These are phyloP conservation scores for Hiodon alosoides DNA, from an alignment of 2,113 vertebrate species.

Conservation along the genomic window DNA sequence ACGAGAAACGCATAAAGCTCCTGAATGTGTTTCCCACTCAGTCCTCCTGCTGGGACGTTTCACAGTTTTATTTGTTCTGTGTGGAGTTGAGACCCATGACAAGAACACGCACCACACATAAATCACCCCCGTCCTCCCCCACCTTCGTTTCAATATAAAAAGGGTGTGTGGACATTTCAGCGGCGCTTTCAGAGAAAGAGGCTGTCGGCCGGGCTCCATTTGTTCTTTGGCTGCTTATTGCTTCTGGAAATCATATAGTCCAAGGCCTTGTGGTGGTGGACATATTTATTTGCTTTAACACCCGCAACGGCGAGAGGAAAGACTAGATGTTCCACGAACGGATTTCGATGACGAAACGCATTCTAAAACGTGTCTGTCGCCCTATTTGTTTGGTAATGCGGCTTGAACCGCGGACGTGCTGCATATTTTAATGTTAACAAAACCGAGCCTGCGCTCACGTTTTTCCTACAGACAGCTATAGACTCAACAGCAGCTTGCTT, in stretches of 20 bases:
- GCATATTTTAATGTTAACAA: conserved; percentile 42
- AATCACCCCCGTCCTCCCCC: conserved; percentile 30
- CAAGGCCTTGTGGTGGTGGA: conserved; percentile 40
- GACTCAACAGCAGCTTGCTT: conserved; percentile 39
- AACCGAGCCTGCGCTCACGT: conserved; percentile 41
- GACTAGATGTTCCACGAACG: conserved; percentile 38
- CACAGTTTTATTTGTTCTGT: conserved; percentile 34
- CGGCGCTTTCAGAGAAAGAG: conserved; percentile 34
- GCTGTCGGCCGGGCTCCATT: conserved; percentile 33
- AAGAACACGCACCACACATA: conserved; percentile 22
- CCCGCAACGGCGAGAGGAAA: conserved; percentile 52
- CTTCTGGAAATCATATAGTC: conserved; percentile 42
- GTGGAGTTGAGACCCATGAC: conserved; percentile 31
- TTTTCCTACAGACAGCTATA: conserved; percentile 55
- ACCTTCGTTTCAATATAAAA: conserved; percentile 1
- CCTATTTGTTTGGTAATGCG: conserved; percentile 34
- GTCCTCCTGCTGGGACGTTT: conserved; percentile 32
- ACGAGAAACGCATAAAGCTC: not conserved
- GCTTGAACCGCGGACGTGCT: conserved; percentile 16
- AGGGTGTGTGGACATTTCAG: conserved; percentile 42
- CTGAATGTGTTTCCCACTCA: conserved; percentile 35
- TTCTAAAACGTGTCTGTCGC: conserved; percentile 43
- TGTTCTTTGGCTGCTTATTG: conserved; percentile 45
- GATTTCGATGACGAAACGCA: conserved; percentile 33
- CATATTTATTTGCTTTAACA: conserved; percentile 59